Base-by-base conservation (phyloP, 1,140 invertebrate genomes). In the Tetragnatha versicolor region DNA sequence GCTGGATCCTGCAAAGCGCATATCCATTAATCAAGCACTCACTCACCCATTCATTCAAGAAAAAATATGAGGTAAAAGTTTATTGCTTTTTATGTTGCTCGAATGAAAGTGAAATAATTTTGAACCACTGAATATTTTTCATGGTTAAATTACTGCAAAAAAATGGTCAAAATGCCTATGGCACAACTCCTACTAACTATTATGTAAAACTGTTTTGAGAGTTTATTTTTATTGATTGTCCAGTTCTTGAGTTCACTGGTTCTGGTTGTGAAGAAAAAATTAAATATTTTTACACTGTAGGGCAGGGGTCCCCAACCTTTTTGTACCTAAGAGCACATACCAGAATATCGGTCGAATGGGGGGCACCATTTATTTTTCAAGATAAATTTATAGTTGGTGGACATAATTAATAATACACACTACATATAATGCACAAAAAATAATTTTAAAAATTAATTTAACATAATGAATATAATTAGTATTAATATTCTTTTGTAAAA, bases 1-100 rank as follows among this genome's bases (percentile, higher is more conserved):
- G 87, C 86, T 99, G 53, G 98, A 99, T 87, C 92, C 97, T 0
- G 89, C 91, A 27, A 99, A 98, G 86, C 89, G 98, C 70, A 92
- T 96, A 75, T 93, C 94, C 0, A 91, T 98, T 60, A 97, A 96
- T 85, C 94, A 98, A 84, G 96, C 96, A 25, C 88, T 99, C 27
- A 92, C 92, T 31, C 97, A 99, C 89, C 93, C 96, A 1, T 99
- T 99, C 88, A 98, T 99, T 85, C 92, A 93, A 87, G 97, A 98
- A 85, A 93, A 93, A 86, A 92, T 95, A 84, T 91, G 82, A 83
- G 37, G 61, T 68, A 69, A 27, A 20, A 42, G 0, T 55, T 5
- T 1, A 14, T 5, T 72, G 4, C 10, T 0, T 55, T 72, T 72
- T 55, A 37, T 51, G 7, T 58, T 58, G 10, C 31, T 31, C n/a